phyloP scores from a whole-genome alignment of 2,113 vertebrate species.

The Enhydra lutris region DNA sequence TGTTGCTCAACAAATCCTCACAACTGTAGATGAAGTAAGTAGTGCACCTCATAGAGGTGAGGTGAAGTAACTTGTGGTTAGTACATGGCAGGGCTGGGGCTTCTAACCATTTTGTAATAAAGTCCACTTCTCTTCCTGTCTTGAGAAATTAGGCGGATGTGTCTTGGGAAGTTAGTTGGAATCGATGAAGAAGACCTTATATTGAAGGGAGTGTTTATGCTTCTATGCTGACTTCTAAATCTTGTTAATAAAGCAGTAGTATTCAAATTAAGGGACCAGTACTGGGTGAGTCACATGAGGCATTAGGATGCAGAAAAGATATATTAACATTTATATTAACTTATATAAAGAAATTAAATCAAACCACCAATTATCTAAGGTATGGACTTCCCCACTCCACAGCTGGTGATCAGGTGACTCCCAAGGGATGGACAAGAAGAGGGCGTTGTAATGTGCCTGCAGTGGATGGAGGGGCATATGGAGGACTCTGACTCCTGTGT shows the following conservation, averaged over 20 bases:
- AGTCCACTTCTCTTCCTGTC: neutral
- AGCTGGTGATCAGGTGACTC: neutral
- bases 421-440: neutral
- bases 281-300: neutral
- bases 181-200: neutral
- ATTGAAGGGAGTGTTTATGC: neutral
- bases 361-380: neutral
- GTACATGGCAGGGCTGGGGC: neutral
- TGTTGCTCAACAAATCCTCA: neutral
- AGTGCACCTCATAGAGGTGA: neutral
- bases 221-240: neutral
- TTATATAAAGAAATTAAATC: neutral
- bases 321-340: neutral
- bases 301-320: neutral
- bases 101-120: neutral
- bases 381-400: neutral
- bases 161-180: neutral
- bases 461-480: rapidly evolving
- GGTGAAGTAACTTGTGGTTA: neutral
- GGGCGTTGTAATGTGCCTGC: rapidly evolving
- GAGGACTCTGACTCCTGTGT: neutral
- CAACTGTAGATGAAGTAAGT: neutral
- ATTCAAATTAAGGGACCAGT: neutral
- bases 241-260: neutral
- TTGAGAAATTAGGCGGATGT: neutral